phyloP scores from a whole-genome alignment of 2,797 vertebrate species.

The Stomatorhinus walkeri region DNA sequence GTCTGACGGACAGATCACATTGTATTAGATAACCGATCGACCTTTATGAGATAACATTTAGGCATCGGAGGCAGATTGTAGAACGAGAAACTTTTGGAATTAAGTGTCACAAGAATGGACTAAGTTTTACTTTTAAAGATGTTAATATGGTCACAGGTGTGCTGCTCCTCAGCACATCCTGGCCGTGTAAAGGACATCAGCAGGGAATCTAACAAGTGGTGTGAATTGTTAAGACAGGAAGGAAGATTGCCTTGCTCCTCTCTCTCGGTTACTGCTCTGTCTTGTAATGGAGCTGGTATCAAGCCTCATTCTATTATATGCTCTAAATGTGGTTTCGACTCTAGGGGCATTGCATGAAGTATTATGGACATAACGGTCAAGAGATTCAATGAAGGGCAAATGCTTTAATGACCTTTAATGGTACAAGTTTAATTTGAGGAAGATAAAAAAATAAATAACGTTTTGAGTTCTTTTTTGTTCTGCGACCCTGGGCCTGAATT shows the following conservation, averaged over 20 bases:
- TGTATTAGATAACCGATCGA: background rate
- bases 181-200: background rate
- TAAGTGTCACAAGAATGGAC: background rate
- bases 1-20: background rate
- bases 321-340: background rate
- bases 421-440: background rate
- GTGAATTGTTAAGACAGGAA: background rate
- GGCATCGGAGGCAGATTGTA: background rate
- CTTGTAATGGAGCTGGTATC: background rate
- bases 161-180: background rate
- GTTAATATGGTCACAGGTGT: background rate
- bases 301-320: background rate
- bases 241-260: background rate
- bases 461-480: background rate
- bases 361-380: background rate
- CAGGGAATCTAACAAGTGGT: background rate
- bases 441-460: background rate
- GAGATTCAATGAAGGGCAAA: slow-evolving; percentile 10
- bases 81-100: background rate
- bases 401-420: background rate
- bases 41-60: background rate
- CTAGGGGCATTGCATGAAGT: background rate
- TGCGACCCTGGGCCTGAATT: background rate
- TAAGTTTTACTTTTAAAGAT: background rate
- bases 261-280: background rate